Conservation (phyloP, 2,888 invertebrate species). For the Griposia aprilina region DNA sequence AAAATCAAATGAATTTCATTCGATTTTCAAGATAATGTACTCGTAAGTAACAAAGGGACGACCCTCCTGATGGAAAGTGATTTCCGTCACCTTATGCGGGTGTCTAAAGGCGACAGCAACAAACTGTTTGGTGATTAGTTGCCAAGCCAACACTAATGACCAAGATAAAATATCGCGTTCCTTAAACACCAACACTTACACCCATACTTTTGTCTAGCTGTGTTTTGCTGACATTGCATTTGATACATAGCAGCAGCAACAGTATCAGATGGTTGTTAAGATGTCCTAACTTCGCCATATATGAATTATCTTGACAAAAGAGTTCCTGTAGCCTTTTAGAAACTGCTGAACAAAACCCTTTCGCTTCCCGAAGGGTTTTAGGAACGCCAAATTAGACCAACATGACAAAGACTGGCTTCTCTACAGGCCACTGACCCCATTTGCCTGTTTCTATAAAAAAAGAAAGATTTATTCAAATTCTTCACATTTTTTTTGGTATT, state of each 20-base stretch:
- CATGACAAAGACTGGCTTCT: neutral
- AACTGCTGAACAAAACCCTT: neutral
- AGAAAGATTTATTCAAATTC: neutral
- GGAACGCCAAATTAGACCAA: neutral
- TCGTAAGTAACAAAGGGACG: neutral
- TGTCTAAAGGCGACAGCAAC: neutral
- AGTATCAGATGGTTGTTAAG: neutral
- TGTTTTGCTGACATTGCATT: neutral
- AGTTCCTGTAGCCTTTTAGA: neutral
- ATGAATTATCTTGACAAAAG: neutral
- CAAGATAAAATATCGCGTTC: neutral
- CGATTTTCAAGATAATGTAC: neutral
- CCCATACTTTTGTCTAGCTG: neutral
- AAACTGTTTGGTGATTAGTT: constrained; percentile 31
- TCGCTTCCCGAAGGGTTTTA: no score
- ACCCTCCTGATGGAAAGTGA: neutral
- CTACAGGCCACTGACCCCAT: neutral
- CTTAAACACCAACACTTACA: neutral
- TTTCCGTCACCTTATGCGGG: constrained; percentile 3
- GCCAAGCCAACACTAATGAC: constrained; percentile 40
- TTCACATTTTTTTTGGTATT: constrained; percentile 13
- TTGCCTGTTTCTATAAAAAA: neutral
- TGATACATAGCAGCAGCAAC: neutral
- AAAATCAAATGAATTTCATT: neutral
- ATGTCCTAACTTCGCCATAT: neutral